Evolutionary conservation across 2,797 vertebrate species (phyloP).

Genomic region (Hypotaenidia philippensis): DNA sequence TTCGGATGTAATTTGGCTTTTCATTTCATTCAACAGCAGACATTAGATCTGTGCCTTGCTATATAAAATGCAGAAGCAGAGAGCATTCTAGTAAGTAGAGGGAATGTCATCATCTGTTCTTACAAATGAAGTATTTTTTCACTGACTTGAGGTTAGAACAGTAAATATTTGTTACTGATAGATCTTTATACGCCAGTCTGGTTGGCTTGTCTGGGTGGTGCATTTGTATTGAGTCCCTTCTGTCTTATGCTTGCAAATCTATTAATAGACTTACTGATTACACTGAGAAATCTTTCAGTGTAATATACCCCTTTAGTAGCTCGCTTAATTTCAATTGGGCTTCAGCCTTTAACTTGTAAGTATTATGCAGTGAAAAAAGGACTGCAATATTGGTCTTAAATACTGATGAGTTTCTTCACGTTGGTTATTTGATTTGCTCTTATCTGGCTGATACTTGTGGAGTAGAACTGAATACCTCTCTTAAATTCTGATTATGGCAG

Average conservation of each 20-base stretch:
- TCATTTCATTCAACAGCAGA: not conserved
- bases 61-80: not conserved
- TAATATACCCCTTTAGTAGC: not conserved
- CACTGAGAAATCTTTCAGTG: not conserved
- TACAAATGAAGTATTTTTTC: not conserved
- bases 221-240: not conserved
- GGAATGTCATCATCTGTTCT: not conserved
- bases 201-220: not conserved
- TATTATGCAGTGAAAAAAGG: not conserved
- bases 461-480: not conserved
- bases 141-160: not conserved
- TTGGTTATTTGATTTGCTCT: not conserved
- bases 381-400: not conserved
- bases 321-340: not conserved
- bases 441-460: not conserved
- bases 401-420: not conserved
- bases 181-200: not conserved
- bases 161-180: not conserved
- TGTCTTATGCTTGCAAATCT: not conserved
- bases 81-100: not conserved
- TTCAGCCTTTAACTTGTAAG: not conserved
- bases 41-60: not conserved
- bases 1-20: not conserved
- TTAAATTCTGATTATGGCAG: not conserved
- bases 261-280: not conserved